These are phyloP conservation scores for Danio jaintianensis DNA, from an alignment of 2,797 vertebrate genomes.

Conservation along the genomic window DNA sequence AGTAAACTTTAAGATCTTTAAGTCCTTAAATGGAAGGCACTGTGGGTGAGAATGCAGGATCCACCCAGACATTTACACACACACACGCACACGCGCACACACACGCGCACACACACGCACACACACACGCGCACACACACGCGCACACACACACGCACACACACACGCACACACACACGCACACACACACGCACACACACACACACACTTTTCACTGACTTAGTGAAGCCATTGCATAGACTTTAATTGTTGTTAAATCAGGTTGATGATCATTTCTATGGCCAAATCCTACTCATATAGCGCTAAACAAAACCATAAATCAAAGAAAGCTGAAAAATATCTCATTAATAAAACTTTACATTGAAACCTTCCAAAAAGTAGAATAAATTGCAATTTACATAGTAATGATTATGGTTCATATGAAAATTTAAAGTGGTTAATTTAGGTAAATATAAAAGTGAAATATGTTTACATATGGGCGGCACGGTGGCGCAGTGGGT, in stretches of 20 bases:
- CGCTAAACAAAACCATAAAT: too few relatives aligned
- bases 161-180: conserved; percentile 3
- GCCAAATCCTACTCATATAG: too few relatives aligned
- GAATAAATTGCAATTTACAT: too few relatives aligned
- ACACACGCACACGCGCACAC: not conserved
- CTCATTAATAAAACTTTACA: not conserved
- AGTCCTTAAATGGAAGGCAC: conserved; percentile 51
- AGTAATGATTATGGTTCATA: too few relatives aligned
- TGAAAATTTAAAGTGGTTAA: too few relatives aligned
- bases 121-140: not conserved
- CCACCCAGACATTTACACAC: not conserved
- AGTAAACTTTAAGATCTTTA: conserved; percentile 42
- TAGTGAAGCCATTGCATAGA: not conserved
- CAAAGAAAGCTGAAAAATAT: not conserved
- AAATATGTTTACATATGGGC: too few relatives aligned
- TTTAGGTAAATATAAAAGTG: too few relatives aligned
- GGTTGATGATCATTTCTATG: too few relatives aligned
- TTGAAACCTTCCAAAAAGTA: too few relatives aligned
- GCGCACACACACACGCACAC: not conserved
- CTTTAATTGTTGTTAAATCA: too few relatives aligned
- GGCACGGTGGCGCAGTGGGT: too few relatives aligned
- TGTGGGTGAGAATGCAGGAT: conserved; percentile 58
- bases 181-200: not conserved
- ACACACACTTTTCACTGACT: not conserved
- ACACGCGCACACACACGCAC: not conserved